Evolutionary conservation across 2,113 vertebrate species (phyloP).

Genomic region (Ascaphus truei): DNA sequence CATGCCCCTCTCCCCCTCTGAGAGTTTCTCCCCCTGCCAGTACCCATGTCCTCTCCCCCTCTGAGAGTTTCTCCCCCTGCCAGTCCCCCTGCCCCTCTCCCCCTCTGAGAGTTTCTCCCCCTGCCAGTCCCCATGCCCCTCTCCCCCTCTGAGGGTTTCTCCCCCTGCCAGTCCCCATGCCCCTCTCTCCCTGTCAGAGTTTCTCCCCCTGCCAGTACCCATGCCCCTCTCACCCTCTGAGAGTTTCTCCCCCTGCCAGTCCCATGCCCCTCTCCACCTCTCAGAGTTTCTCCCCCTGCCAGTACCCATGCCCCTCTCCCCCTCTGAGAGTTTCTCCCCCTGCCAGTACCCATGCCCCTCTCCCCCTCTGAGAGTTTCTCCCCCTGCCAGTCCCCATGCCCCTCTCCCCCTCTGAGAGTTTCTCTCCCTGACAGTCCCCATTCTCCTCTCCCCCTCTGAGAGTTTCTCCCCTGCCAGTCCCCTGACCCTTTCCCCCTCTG

Average conservation of each 20-base stretch:
- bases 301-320: background rate
- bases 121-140: background rate
- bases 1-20: background rate
- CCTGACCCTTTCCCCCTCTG: background rate
- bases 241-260: background rate
- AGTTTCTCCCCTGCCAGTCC: background rate
- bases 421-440: background rate
- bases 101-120: too few species aligned
- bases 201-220: background rate
- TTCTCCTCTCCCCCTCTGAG: background rate
- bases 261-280: background rate
- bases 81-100: background rate
- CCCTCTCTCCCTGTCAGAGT: too few species aligned
- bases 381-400: background rate
- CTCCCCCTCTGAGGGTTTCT: too few species aligned
- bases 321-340: too few species aligned
- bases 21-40: background rate
- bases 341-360: background rate
- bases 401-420: too few species aligned
- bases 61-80: background rate
- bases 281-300: background rate
- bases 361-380: too few species aligned
- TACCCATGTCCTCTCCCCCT: background rate
- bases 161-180: background rate
- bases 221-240: background rate